phyloP scores from a whole-genome alignment of 2,113 vertebrate species.

The Chelonoidis abingdonii region DNA sequence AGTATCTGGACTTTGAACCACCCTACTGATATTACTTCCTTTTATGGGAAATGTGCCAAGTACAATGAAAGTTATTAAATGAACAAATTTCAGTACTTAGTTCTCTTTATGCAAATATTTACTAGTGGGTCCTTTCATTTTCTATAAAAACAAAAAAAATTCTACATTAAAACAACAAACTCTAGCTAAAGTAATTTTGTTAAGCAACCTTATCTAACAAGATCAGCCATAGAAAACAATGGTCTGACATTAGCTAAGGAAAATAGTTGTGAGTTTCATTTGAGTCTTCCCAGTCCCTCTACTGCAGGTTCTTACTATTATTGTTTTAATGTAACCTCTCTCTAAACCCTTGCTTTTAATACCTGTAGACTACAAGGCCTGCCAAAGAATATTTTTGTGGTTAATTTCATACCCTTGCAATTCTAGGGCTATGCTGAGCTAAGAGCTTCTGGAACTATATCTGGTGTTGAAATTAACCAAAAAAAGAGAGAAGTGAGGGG shows the following conservation, averaged over 20 bases:
- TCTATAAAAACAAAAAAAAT: neutral
- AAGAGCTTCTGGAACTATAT: neutral
- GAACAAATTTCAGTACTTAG: fast-evolving
- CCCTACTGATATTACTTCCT: neutral
- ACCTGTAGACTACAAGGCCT: neutral
- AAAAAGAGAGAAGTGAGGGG: fast-evolving
- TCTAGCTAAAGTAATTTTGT: neutral
- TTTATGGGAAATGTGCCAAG: neutral
- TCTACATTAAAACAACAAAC: neutral
- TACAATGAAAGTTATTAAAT: fast-evolving
- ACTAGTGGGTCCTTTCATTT: neutral
- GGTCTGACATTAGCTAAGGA: fast-evolving
- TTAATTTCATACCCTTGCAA: neutral
- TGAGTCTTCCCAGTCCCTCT: neutral
- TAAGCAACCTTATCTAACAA: fast-evolving
- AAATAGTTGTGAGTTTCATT: neutral
- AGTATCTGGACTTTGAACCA: fast-evolving
- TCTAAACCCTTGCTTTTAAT: neutral
- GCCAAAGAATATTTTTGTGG: fast-evolving
- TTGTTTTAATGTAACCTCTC: neutral
- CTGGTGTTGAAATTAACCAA: fast-evolving
- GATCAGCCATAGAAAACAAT: neutral
- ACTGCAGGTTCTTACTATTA: neutral
- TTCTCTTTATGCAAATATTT: neutral
- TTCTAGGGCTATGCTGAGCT: neutral